Evolutionary conservation across 2,113 vertebrate genomes (phyloP).

Genomic region (Pseudonaja textilis): DNA sequence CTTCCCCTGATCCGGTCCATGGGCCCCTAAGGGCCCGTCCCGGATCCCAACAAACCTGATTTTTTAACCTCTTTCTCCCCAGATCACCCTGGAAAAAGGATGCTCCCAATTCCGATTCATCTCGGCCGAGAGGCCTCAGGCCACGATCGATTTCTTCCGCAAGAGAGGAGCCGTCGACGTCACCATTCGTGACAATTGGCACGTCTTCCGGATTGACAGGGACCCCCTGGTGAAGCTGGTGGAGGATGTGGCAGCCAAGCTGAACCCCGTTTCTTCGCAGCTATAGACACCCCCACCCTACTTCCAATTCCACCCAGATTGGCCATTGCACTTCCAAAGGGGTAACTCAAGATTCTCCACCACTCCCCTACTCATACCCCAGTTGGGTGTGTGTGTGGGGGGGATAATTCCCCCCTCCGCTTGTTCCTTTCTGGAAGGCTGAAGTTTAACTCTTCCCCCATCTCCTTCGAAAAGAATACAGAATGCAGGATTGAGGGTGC

Average conservation of each 20-base stretch:
- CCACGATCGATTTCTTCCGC: constrained; percentile 82
- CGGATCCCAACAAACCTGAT: no score
- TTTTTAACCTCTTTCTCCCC: constrained; percentile 60
- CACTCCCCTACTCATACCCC: background rate
- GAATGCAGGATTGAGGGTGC: background rate
- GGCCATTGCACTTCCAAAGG: background rate
- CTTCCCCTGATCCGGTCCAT: background rate
- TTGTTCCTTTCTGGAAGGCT: background rate
- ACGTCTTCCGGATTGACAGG: constrained; percentile 66
- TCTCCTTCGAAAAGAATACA: background rate
- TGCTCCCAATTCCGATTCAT: constrained; percentile 87
- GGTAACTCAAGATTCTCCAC: background rate
- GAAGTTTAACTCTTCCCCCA: background rate
- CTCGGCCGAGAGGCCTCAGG: constrained; percentile 78
- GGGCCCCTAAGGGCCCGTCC: background rate
- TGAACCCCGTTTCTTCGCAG: background rate
- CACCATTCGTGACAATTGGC: constrained; percentile 67
- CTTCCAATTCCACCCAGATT: background rate
- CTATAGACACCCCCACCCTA: background rate
- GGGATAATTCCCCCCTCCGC: background rate
- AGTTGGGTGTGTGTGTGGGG: accelerated
- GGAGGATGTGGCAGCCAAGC: background rate
- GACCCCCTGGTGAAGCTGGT: constrained; percentile 12
- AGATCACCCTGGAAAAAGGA: constrained; percentile 85
- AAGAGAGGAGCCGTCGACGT: constrained; percentile 86